These are phyloP conservation scores for Tenthredo amoena DNA, from an alignment of 2,888 invertebrate species.

Conservation along the genomic window DNA sequence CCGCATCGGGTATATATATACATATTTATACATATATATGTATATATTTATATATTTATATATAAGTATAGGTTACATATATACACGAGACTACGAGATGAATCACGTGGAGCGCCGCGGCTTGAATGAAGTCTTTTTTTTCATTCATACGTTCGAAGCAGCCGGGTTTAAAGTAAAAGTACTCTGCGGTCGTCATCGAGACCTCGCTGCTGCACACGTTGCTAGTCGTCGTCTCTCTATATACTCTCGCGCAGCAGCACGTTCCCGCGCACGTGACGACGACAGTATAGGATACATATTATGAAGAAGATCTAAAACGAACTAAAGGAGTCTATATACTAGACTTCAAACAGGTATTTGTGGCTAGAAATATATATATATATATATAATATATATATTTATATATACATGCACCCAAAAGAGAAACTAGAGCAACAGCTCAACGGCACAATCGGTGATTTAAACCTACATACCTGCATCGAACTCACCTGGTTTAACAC, in stretches of 20 bases:
- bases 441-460: neutral
- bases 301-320: neutral
- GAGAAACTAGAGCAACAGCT: neutral
- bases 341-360: constrained; percentile 7
- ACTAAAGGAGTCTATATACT: neutral
- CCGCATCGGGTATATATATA: neutral
- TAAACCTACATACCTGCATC: neutral
- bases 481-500: neutral
- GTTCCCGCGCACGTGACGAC: constrained; percentile 5
- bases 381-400: neutral
- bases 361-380: neutral
- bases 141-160: constrained; percentile 34
- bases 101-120: constrained; percentile 6
- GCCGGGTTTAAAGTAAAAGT: constrained; percentile 31
- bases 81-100: constrained; percentile 26
- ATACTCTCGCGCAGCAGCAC: neutral
- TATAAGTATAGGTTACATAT: neutral
- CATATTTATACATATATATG: neutral
- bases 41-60: constrained; percentile 12
- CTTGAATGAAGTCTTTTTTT: constrained; percentile 46
- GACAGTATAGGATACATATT: neutral
- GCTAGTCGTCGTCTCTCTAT: neutral
- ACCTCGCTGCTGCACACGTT: neutral
- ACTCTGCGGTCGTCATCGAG: constrained; percentile 30
- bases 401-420: neutral